These are phyloP conservation scores for Pelochelys cantorii DNA, from an alignment of 2,797 vertebrate species.

Conservation along the genomic window DNA sequence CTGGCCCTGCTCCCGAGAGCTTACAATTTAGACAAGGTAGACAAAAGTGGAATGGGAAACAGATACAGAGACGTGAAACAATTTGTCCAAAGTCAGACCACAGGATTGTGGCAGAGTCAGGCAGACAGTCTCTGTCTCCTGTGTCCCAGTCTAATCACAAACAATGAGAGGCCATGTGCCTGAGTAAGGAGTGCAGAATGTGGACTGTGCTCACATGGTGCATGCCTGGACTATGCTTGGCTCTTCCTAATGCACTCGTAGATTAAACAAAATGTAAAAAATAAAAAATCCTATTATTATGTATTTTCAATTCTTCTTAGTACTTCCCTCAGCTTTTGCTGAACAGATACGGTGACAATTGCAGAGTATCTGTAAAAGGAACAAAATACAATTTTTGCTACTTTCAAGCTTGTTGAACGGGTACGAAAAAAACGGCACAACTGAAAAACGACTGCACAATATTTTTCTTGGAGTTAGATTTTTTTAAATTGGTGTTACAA, in stretches of 20 bases:
- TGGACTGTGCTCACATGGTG: neutral
- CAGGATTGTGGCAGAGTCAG: neutral
- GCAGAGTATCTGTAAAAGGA: neutral
- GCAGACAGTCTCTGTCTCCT: too few species aligned
- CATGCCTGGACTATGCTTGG: neutral
- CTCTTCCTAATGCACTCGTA: neutral
- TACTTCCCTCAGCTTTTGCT: neutral
- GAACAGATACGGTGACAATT: neutral
- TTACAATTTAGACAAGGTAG: neutral
- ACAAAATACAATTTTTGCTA: neutral
- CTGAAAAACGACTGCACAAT: neutral
- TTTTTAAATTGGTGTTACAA: neutral
- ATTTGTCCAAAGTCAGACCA: too few species aligned
- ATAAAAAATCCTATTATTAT: neutral
- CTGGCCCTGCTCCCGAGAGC: neutral
- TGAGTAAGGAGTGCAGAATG: neutral
- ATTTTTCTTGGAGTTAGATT: rapidly evolving
- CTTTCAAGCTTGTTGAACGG: neutral
- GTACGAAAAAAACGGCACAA: neutral
- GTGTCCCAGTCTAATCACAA: neutral
- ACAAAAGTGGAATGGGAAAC: neutral
- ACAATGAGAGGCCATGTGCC: neutral
- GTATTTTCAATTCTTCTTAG: neutral
- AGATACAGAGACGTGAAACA: neutral
- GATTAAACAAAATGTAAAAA: neutral